Conservation (phyloP, 2,888 invertebrate species). For the Nephrotoma flavescens region DNA sequence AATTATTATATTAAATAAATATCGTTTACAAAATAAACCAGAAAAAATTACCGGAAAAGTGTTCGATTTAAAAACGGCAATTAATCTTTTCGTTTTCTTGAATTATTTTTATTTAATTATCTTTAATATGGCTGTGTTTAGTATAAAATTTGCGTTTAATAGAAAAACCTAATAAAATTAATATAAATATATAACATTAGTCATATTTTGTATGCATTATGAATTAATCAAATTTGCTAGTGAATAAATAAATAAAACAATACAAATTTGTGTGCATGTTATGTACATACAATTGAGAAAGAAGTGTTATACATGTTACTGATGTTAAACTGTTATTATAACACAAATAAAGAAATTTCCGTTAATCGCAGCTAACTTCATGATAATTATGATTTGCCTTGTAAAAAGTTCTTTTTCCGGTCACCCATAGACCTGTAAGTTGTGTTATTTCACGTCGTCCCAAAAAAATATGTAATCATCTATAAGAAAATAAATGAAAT, state of each 20-base stretch:
- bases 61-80: background rate
- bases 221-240: background rate
- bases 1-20: background rate
- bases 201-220: background rate
- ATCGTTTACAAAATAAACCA: background rate
- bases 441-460: conserved; percentile 9
- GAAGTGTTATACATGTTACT: background rate
- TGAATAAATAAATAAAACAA: background rate
- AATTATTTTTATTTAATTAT: background rate
- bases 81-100: background rate
- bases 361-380: background rate
- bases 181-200: background rate
- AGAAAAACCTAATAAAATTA: background rate
- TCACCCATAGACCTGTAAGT: conserved; percentile 31
- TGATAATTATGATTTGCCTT: background rate
- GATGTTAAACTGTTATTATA: background rate
- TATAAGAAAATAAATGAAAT: conserved; percentile 2
- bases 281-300: background rate
- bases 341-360: background rate
- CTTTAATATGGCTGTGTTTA: background rate
- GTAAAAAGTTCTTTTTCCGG: conserved; percentile 21
- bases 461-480: conserved; percentile 10
- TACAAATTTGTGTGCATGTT: background rate
- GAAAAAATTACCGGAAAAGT: background rate
- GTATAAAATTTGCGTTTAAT: background rate